Evolutionary conservation across 1,140 invertebrate genomes (phyloP).

Genomic region (Megalonaias nervosa): DNA sequence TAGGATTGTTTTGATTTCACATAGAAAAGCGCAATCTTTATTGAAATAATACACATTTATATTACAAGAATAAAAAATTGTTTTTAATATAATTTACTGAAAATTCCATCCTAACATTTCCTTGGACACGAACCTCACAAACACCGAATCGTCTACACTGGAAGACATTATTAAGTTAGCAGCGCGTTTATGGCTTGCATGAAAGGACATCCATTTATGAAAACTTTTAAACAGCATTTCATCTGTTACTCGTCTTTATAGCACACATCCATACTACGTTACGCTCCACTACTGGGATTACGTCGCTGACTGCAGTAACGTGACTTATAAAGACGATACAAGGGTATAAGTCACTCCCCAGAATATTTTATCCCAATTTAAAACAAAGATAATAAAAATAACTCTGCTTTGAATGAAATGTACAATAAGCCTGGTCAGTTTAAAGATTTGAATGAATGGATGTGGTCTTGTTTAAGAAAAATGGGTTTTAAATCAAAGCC

Average conservation of each 20-base stretch:
- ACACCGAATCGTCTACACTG: slow-evolving; percentile 47
- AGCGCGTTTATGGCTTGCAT: slow-evolving; percentile 58
- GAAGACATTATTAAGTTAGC: slow-evolving; percentile 44
- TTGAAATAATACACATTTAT: too few species aligned
- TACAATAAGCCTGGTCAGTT: too few species aligned
- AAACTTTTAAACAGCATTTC: slow-evolving; percentile 47
- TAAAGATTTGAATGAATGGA: too few species aligned
- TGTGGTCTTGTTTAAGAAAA: too few species aligned
- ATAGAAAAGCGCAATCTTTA: too few species aligned
- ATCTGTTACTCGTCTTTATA: slow-evolving; percentile 46
- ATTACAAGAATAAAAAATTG: too few species aligned
- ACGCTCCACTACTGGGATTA: slow-evolving; percentile 42
- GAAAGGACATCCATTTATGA: slow-evolving; percentile 51
- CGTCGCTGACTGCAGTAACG: neutral
- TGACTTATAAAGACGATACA: slow-evolving; percentile 14
- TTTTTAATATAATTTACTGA: too few species aligned
- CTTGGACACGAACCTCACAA: slow-evolving; percentile 52
- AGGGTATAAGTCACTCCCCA: slow-evolving; percentile 40
- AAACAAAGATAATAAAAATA: too few species aligned
- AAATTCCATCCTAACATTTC: too few species aligned
- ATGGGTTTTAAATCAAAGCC: too few species aligned
- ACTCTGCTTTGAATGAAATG: too few species aligned
- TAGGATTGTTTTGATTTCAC: too few species aligned
- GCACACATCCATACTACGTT: slow-evolving; percentile 54
- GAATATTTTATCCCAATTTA: slow-evolving; percentile 46